Evolutionary conservation across 2,888 invertebrate species (phyloP), one percentile per base, ranked within the genome.

Genomic region (Oscheius myriophilus): DNA sequence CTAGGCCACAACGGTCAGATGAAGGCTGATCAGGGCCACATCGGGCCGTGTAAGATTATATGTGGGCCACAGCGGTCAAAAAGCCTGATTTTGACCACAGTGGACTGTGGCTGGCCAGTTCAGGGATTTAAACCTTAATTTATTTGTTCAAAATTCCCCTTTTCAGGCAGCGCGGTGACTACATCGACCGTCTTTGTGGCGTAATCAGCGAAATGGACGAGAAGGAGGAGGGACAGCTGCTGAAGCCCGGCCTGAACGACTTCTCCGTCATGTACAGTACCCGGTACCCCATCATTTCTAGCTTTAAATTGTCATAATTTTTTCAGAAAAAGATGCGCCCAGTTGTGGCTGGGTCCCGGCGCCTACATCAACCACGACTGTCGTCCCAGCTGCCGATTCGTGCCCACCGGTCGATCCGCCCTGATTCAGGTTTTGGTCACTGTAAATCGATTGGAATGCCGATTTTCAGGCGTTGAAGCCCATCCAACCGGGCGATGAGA

Each of bases 201-300:
- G 97, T 97, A 87, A 96, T 98, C 85, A 96, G 96, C 41, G 96
- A 96, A 88, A 90, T 98, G 86, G 93, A 93, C 21, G 93, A 93
- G 87, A 92, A 93, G 83, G 97, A 98, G 87, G 98, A 98, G 88
- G 91, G 92, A 45, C 92, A 93, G 80, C 89, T 97, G 51, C 89
- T 98, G 9, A 42, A 58, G 11, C 73, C 67, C 39, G 97, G 96
- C 23, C 93, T 95, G 89, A 98, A 98, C 90, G 98, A 98, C 88
- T 98, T 98, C 89, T 96, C 96, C 68, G 96, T 98, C 46, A 98
- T 98, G 98, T 98, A 95, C 88, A 97, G 96, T 86, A 96, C 96
- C 88, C 91, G 97, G 71, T 79, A 39, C 46, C 23, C 25, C 21
- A 3, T 58, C 41, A 7, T 14, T 23, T 58, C 21, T 16, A 18